These are phyloP conservation scores for Ditylenchus weischeri DNA, from an alignment of 2,888 invertebrate genomes.

Conservation along the genomic window DNA sequence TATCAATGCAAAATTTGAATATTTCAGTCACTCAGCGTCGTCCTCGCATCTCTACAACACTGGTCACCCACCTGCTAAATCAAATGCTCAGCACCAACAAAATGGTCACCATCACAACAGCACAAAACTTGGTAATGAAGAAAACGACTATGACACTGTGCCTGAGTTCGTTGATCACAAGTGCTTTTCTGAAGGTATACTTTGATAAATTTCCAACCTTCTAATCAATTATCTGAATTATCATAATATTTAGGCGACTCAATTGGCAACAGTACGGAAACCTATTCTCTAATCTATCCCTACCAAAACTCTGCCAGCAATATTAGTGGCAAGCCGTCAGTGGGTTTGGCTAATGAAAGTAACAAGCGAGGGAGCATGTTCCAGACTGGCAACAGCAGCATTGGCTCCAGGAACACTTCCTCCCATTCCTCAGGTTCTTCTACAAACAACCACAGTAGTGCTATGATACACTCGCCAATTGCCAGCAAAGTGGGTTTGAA, in stretches of 20 bases:
- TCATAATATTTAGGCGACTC: background rate
- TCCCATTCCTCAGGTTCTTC: slow-evolving; percentile 6
- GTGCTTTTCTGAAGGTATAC: background rate
- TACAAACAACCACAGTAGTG: background rate
- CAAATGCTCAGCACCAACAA: slow-evolving; percentile 3
- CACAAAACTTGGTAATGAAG: slow-evolving; percentile 19
- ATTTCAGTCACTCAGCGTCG: slow-evolving; percentile 10
- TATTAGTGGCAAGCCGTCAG: background rate
- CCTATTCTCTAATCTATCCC: slow-evolving; percentile 25
- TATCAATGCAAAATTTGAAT: background rate
- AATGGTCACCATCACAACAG: background rate
- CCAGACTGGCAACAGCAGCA: slow-evolving; percentile 1
- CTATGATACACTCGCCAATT: background rate
- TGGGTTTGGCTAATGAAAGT: background rate
- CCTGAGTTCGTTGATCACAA: slow-evolving; percentile 33
- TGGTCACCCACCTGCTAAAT: background rate
- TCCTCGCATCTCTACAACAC: slow-evolving; percentile 11
- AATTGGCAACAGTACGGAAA: slow-evolving; percentile 6
- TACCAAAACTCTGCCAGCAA: slow-evolving; percentile 15
- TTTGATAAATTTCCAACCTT: background rate
- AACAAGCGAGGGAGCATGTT: too few relatives aligned
- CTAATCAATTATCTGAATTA: too few relatives aligned
- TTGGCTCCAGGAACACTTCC: slow-evolving; percentile 18
- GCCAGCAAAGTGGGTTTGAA: too few relatives aligned
- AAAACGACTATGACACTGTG: slow-evolving; percentile 38